A percentile compares a stretch with the other conserved stretches of the same genome.
These are phyloP conservation scores for Prolemur simus DNA, from an alignment of 2,113 vertebrate species.

Conservation along the genomic window DNA sequence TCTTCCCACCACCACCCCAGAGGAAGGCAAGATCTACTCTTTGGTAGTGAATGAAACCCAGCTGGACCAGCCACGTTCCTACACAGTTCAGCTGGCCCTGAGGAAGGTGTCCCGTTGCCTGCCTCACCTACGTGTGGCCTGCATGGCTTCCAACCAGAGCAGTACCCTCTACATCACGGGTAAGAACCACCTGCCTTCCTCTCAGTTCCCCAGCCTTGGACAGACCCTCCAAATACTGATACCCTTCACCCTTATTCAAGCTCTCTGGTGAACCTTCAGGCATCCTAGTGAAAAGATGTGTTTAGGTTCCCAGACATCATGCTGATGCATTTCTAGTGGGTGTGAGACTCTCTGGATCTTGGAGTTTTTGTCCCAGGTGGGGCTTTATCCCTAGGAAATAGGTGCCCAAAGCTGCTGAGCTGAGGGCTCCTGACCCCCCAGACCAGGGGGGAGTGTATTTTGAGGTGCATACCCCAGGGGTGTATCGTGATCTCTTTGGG, in stretches of 20 bases:
- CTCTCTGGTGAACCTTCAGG: background rate
- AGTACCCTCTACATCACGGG: slow-evolving; percentile 82
- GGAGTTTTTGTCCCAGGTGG: slow-evolving; percentile 16
- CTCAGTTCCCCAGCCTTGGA: background rate
- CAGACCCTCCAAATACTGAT: background rate
- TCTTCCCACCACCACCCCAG: slow-evolving; percentile 46
- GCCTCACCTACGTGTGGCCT: slow-evolving; percentile 74
- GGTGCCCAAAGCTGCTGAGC: slow-evolving; percentile 71
- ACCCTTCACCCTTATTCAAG: background rate
- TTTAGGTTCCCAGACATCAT: background rate
- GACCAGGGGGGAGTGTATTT: slow-evolving; percentile 81
- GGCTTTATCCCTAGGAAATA: slow-evolving; percentile 50
- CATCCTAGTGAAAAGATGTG: slow-evolving; percentile 6
- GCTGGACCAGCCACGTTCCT: slow-evolving; percentile 79
- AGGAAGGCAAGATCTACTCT: slow-evolving; percentile 83
- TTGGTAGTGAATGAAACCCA: slow-evolving; percentile 83
- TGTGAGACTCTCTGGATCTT: background rate
- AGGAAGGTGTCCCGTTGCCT: slow-evolving; percentile 79
- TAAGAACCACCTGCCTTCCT: slow-evolving; percentile 44
- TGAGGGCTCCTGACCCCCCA: slow-evolving; percentile 71
- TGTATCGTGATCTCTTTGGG: slow-evolving; percentile 84
- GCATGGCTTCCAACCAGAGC: slow-evolving; percentile 82
- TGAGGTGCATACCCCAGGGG: slow-evolving; percentile 81
- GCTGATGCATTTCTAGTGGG: background rate
- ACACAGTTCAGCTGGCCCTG: slow-evolving; percentile 80